phyloP scores from a whole-genome alignment of 2,888 invertebrate genomes.

The Drosophila robusta region DNA sequence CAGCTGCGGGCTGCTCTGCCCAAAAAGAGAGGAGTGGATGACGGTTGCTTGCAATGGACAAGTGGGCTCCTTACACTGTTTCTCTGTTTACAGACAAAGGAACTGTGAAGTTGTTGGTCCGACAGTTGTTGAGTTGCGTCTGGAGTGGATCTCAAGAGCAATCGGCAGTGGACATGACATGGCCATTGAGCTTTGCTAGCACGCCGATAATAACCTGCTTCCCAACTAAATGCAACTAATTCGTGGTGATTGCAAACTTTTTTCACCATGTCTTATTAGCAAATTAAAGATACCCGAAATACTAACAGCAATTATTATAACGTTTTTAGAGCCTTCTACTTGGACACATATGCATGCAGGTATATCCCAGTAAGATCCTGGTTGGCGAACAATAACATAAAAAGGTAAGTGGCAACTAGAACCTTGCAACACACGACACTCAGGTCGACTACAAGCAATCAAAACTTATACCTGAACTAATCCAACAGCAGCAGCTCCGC shows the following conservation, averaged over 20 bases:
- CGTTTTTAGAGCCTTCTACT: conserved; percentile 13
- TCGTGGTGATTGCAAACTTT: background rate
- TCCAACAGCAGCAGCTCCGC: conserved; percentile 1
- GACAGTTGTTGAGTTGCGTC: conserved; percentile 69
- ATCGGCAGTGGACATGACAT: conserved; percentile 49
- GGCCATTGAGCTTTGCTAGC: conserved; percentile 29
- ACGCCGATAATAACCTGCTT: conserved; percentile 4
- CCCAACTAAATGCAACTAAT: background rate
- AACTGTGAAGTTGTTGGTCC: conserved; percentile 69
- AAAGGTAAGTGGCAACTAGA: conserved; percentile 20
- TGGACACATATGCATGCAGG: background rate
- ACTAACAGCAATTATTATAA: background rate
- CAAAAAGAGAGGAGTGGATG: conserved; percentile 1
- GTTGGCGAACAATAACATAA: conserved; percentile 2
- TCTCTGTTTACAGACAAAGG: conserved; percentile 74
- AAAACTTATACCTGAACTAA: conserved; percentile 6
- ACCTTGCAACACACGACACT: conserved; percentile 31
- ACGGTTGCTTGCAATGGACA: background rate
- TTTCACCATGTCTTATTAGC: too few relatives aligned
- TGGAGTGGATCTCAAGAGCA: conserved; percentile 41
- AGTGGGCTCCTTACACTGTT: conserved; percentile 52
- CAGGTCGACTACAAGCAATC: conserved; percentile 26
- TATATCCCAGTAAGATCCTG: background rate
- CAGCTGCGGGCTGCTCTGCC: conserved; percentile 4
- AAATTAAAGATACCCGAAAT: too few relatives aligned